Percentiles rank a stretch among this genome's conserved stretches.
Conservation (phyloP, 2,113 vertebrate species). For the Onychostoma macrolepis region DNA sequence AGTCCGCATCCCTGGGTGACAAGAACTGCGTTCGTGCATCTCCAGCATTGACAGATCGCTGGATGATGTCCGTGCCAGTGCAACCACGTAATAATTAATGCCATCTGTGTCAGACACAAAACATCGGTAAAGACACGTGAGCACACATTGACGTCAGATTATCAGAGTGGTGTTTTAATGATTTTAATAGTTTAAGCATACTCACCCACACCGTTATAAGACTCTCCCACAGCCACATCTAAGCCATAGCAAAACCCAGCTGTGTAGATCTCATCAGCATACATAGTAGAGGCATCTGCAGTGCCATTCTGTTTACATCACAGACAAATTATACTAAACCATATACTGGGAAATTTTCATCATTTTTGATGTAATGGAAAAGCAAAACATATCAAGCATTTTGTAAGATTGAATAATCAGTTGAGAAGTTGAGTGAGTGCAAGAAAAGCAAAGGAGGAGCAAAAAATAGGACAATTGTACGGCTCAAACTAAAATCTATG, state of each 20-base stretch:
- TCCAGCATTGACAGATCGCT: slow-evolving; percentile 79
- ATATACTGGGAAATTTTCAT: not conserved
- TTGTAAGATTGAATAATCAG: not conserved
- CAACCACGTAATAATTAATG: slow-evolving; percentile 78
- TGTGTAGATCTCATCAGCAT: slow-evolving; percentile 78
- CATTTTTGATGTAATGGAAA: not conserved
- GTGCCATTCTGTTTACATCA: slow-evolving; percentile 72
- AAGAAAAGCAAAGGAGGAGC: not conserved
- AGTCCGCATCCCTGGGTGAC: slow-evolving; percentile 80
- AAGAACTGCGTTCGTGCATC: slow-evolving; percentile 83
- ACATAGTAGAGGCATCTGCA: slow-evolving; percentile 79
- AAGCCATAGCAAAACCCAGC: slow-evolving; percentile 78
- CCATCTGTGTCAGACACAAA: slow-evolving; percentile 67
- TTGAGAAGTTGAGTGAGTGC: not conserved
- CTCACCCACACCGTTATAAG: slow-evolving; percentile 75
- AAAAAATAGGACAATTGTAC: not conserved
- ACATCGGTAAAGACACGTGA: not conserved
- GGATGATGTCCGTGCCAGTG: slow-evolving; percentile 77
- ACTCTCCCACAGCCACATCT: slow-evolving; percentile 78
- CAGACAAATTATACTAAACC: not conserved
- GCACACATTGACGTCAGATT: not conserved
- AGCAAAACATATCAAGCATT: not conserved
- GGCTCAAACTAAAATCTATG: not conserved
- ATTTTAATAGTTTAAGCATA: not conserved
- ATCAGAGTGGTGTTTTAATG: not conserved